phyloP scores from a whole-genome alignment of 2,888 invertebrate genomes.

The Oscheius myriophilus region DNA sequence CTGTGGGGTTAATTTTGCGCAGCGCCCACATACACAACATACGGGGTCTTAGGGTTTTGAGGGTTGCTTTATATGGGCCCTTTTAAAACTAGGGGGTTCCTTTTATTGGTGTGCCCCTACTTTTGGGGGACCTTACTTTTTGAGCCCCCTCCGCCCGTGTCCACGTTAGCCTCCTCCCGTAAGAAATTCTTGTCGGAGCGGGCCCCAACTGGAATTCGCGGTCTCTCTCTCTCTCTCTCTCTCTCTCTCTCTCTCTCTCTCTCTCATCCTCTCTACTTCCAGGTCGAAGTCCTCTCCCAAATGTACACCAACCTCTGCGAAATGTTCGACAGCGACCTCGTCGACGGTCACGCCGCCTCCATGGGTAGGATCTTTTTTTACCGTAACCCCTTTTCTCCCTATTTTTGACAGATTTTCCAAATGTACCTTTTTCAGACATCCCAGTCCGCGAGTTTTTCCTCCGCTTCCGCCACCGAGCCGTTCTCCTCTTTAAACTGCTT shows the following conservation, averaged over 20 bases:
- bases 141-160: too few relatives aligned
- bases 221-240: too few relatives aligned
- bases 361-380: slow-evolving; percentile 75
- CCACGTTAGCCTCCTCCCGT: too few relatives aligned
- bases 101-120: too few relatives aligned
- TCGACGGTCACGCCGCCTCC: slow-evolving; percentile 77
- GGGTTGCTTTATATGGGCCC: too few relatives aligned
- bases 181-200: too few relatives aligned
- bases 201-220: too few relatives aligned
- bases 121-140: too few relatives aligned
- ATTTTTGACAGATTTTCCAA: background rate
- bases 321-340: slow-evolving; percentile 77
- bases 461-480: slow-evolving; percentile 88
- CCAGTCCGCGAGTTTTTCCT: slow-evolving; percentile 84
- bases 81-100: too few relatives aligned
- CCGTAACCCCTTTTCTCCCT: background rate
- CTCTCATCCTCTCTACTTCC: slow-evolving; percentile 1
- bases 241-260: background rate
- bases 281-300: slow-evolving; percentile 79
- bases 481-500: slow-evolving; percentile 89
- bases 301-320: slow-evolving; percentile 90
- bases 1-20: too few relatives aligned
- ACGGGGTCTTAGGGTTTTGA: too few relatives aligned
- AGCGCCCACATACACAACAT: too few relatives aligned
- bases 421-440: slow-evolving; percentile 77